Percentiles rank a stretch among this genome's conserved stretches.
Conservation (phyloP, 53 echinoderm and acorn worm genomes). For the Holothuria scabra region DNA sequence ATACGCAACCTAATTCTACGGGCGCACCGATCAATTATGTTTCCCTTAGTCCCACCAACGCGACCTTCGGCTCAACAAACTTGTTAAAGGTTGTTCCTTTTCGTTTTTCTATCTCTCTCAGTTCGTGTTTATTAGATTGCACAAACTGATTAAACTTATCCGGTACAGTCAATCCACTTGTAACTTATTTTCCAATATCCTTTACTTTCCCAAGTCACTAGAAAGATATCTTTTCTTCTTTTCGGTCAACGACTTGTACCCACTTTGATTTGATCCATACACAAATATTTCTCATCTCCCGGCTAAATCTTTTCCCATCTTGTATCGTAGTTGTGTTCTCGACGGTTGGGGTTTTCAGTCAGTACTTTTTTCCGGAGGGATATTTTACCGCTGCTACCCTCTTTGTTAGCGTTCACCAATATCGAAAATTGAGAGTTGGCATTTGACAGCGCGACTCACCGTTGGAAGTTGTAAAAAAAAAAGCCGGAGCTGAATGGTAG, state of each 20-base stretch:
- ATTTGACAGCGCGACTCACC: constrained; percentile 31
- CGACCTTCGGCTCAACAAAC: too few relatives aligned
- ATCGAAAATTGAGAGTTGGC: constrained; percentile 41
- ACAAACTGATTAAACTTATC: constrained; percentile 2
- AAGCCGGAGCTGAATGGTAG: constrained; percentile 11
- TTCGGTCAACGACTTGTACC: neutral
- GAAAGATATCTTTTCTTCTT: neutral
- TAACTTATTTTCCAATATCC: constrained; percentile 15
- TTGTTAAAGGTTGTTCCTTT: too few relatives aligned
- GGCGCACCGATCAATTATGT: too few relatives aligned
- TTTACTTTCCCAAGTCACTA: neutral
- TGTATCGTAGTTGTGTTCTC: constrained; percentile 21
- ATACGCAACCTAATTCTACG: too few relatives aligned
- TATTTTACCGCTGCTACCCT: constrained; percentile 17
- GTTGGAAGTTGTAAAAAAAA: constrained; percentile 3
- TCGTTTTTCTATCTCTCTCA: neutral
- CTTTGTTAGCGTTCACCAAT: constrained; percentile 32
- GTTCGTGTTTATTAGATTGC: constrained; percentile 31
- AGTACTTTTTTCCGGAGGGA: constrained; percentile 11
- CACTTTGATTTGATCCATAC: constrained; percentile 5
- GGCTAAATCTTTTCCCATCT: constrained; percentile 39
- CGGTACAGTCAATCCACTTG: constrained; percentile 27
- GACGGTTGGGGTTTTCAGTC: neutral
- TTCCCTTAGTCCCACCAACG: too few relatives aligned
- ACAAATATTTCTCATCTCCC: constrained; percentile 43